Evolutionary conservation across 2,797 vertebrate genomes (phyloP).

Genomic region (Gambusia yucatana): DNA sequence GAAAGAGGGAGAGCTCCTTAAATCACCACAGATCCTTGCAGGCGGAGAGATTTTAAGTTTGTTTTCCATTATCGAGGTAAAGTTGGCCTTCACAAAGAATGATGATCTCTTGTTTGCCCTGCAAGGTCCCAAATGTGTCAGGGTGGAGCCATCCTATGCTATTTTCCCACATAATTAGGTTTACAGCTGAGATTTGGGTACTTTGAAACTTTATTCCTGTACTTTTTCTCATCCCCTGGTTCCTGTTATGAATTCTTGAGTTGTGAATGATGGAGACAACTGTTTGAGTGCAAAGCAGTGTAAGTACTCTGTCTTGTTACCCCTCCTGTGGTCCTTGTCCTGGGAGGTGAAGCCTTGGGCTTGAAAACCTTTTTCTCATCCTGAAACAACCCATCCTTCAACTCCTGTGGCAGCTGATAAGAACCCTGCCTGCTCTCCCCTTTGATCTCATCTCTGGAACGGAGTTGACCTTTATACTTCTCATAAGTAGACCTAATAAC

Average conservation of each 20-base stretch:
- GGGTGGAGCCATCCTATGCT: slow-evolving; percentile 25
- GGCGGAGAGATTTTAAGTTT: slow-evolving; percentile 40
- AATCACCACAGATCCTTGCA: slow-evolving; percentile 64
- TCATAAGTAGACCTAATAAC: too few relatives aligned
- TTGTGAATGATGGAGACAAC: slow-evolving; percentile 60
- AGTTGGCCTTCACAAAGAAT: slow-evolving; percentile 19
- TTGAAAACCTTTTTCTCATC: too few relatives aligned
- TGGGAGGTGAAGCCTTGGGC: too few relatives aligned
- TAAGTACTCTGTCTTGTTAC: slow-evolving; percentile 15
- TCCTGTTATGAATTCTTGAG: slow-evolving; percentile 20
- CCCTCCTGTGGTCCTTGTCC: too few relatives aligned
- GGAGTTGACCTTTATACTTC: too few relatives aligned
- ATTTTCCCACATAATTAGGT: slow-evolving; percentile 45
- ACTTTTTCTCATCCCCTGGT: slow-evolving; percentile 4
- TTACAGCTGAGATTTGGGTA: neutral
- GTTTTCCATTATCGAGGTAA: slow-evolving; percentile 57
- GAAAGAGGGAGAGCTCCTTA: slow-evolving; percentile 59
- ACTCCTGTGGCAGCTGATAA: too few relatives aligned
- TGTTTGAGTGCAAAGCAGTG: slow-evolving; percentile 38
- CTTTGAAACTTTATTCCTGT: slow-evolving; percentile 17
- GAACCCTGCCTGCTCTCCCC: too few relatives aligned
- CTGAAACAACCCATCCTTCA: too few relatives aligned
- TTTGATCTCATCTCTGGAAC: too few relatives aligned
- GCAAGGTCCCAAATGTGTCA: slow-evolving; percentile 30
- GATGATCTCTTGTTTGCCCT: slow-evolving; percentile 33